These are phyloP conservation scores for Archilochus colubris DNA, from an alignment of 2,113 vertebrate species.

Conservation along the genomic window DNA sequence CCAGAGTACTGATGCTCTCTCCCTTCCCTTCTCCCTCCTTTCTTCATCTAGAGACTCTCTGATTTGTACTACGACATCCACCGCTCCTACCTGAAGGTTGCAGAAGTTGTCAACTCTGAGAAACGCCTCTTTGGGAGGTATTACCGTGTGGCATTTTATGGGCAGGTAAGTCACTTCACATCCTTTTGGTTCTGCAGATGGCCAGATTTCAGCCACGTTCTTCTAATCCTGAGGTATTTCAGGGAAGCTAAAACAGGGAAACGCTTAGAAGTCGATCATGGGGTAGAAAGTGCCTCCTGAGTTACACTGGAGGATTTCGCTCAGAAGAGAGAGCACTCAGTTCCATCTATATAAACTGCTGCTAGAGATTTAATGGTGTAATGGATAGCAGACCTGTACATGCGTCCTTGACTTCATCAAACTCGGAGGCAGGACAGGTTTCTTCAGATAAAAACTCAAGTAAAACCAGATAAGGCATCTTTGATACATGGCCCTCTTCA, in stretches of 20 bases:
- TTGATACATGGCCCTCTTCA: background rate
- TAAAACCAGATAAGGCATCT: background rate
- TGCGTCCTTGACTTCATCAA: background rate
- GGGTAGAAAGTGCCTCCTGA: background rate
- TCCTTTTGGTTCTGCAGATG: background rate
- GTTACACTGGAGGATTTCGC: background rate
- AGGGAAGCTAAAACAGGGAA: background rate
- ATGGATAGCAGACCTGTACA: background rate
- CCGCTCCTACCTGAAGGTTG: conserved; percentile 95
- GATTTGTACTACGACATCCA: conserved; percentile 98
- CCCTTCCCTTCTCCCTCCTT: background rate
- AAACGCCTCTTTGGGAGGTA: conserved; percentile 95
- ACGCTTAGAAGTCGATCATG: background rate
- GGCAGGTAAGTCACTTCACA: conserved; percentile 83
- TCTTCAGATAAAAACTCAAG: background rate
- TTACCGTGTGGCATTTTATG: conserved; percentile 96
- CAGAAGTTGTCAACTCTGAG: conserved; percentile 95
- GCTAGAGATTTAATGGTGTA: background rate
- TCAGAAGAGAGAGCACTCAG: background rate
- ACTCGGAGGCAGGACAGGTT: background rate
- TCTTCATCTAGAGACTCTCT: conserved; percentile 83
- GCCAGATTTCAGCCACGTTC: background rate
- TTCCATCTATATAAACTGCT: background rate
- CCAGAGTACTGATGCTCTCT: background rate
- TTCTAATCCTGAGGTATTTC: background rate